Base-by-base conservation (phyloP, 1,140 invertebrate species). In the Zaprionus ghesquierei region DNA sequence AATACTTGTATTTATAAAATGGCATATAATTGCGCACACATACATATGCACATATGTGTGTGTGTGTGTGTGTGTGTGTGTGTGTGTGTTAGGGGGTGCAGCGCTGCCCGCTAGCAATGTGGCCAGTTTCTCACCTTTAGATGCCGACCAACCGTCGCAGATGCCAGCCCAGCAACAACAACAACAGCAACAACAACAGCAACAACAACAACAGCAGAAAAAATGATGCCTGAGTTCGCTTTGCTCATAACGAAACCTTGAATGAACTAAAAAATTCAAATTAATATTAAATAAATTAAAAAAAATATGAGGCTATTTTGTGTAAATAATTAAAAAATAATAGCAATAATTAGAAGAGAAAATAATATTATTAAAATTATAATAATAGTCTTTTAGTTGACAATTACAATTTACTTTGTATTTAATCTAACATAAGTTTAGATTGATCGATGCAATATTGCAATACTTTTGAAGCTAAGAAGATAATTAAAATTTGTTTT, bases 81-180 rank as follows among this genome's bases (percentile, higher is more conserved):
- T 71, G 63, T 80, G 60, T 79, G 46, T 69, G 46, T 70, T 68
- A 56, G 69, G 84, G 81, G 82, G 75, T 76, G 82, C 82, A 79
- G 76, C 69, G 69, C 59, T 78, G 75, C 80, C 79, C 82, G 72
- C 73, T 56, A 79, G 82, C 84, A 77, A 89, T 87, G 55, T 87
- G 84, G 81, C 84, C 81, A 87, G 84, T 87, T 87, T 87, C 82
- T 87, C 82, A 87, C 82, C 82, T 87, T 89, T 87, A 71, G 79
- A 71, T 86, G 78, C 69, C 77, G 81, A 75, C 77, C 73, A 79
- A 59, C 81, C 79, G 79, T 73, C 69, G 69, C 79, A 75, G 75
- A 78, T 85, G 71, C 58, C 66, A 58, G 54, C 60, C 23, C 53
- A 72, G 78, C 70, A 60, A 68, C 55, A 59, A 68, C 61, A 60